Percentiles rank a stretch among this genome's conserved stretches.
Evolutionary conservation across 2,797 vertebrate species (phyloP).

Genomic region (Bryconaethiops microstoma): DNA sequence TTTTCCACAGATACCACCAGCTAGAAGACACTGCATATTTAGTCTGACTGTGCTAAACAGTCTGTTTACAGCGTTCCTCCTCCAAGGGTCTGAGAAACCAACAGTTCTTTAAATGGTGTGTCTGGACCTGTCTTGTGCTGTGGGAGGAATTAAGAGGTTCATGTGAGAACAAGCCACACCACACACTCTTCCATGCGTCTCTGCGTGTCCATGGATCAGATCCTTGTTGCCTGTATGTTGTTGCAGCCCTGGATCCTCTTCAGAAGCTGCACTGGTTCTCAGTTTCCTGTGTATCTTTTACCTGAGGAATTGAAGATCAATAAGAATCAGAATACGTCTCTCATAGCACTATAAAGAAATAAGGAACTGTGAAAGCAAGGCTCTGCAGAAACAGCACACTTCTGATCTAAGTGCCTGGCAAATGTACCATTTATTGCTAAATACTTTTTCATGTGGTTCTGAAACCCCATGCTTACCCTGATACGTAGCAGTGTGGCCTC

Average conservation of each 20-base stretch:
- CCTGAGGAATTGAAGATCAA: conserved; percentile 71
- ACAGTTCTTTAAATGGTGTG: not conserved
- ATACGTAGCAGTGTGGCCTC: too few species aligned
- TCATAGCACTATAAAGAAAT: too few species aligned
- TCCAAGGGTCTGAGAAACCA: not conserved
- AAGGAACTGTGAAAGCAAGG: too few species aligned
- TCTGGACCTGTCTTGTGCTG: not conserved
- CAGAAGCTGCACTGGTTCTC: conserved; percentile 50
- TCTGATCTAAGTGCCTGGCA: too few species aligned
- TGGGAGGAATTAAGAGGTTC: not conserved
- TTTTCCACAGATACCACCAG: not conserved
- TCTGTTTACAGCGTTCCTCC: not conserved
- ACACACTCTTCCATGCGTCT: not conserved
- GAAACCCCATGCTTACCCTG: too few species aligned
- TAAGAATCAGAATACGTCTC: not conserved
- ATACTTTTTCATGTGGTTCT: too few species aligned
- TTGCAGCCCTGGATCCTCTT: conserved; percentile 1
- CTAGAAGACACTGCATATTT: not conserved
- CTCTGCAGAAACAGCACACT: too few species aligned
- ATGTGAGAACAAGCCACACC: not conserved
- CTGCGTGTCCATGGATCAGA: conserved; percentile 12
- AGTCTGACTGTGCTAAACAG: not conserved
- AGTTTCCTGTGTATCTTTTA: conserved; percentile 91
- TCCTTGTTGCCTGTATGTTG: not conserved
- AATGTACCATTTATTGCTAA: too few species aligned